Conservation (phyloP, 2,888 invertebrate species). For the Apodemia duryi region DNA sequence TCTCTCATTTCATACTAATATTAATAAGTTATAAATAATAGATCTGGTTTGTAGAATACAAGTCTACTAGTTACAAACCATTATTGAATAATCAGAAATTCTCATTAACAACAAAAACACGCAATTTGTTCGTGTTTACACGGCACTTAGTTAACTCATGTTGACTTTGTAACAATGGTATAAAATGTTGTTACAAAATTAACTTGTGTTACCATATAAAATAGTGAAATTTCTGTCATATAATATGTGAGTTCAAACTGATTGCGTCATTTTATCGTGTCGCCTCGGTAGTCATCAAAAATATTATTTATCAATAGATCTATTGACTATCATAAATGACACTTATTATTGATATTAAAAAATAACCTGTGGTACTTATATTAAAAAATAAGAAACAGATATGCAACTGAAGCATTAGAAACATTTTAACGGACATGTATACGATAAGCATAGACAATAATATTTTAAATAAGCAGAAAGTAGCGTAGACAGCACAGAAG, state of each 20-base stretch:
- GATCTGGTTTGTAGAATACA: neutral
- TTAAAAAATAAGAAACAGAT: constrained; percentile 14
- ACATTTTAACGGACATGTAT: constrained; percentile 3
- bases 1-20: neutral
- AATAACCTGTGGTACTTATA: neutral
- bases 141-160: neutral
- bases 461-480: constrained; percentile 16
- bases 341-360: too few species aligned
- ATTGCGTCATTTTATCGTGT: too few species aligned
- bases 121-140: neutral
- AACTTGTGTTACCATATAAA: neutral
- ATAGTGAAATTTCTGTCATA: neutral
- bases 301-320: too few species aligned
- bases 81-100: constrained; percentile 13
- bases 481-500: constrained; percentile 17
- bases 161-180: too few species aligned
- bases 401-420: constrained; percentile 18
- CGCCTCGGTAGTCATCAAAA: too few species aligned
- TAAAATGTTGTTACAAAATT: neutral
- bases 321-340: too few species aligned
- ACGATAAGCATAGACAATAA: constrained; percentile 18
- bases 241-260: too few species aligned
- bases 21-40: neutral
- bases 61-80: neutral
- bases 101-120: constrained; percentile 5